Evolutionary conservation across 1,140 invertebrate genomes (phyloP).

Genomic region (Pemphigus obesinymphae): DNA sequence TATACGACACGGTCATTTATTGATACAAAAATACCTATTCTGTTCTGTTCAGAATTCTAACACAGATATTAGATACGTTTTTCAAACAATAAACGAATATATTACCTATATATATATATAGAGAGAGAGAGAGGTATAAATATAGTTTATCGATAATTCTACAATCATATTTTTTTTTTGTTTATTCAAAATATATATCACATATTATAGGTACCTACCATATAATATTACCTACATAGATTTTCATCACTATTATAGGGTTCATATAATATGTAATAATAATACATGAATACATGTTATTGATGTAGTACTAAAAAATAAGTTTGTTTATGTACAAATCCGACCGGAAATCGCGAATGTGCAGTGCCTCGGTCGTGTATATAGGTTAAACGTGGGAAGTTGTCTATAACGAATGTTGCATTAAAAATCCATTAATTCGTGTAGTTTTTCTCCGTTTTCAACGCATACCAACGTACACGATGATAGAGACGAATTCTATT

Average conservation of each 20-base stretch:
- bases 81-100: not conserved
- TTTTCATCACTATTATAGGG: no score
- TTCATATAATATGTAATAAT: no score
- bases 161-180: no score
- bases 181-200: no score
- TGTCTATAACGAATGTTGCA: not conserved
- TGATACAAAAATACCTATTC: not conserved
- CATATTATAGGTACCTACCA: no score
- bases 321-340: no score
- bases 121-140: no score
- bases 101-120: no score
- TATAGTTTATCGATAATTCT: not conserved
- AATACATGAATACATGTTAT: not conserved
- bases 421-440: not conserved
- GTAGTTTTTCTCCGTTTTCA: not conserved
- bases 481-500: not conserved
- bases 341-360: not conserved
- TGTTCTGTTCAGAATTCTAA: not conserved
- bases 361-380: not conserved
- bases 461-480: not conserved
- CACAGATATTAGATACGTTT: not conserved
- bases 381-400: slow-evolving; percentile 33
- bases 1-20: not conserved
- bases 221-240: no score
- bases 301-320: not conserved